Evolutionary conservation across 2,797 vertebrate genomes (phyloP), one percentile per base, ranked within the genome.

Genomic region (Hippocampus kuda): DNA sequence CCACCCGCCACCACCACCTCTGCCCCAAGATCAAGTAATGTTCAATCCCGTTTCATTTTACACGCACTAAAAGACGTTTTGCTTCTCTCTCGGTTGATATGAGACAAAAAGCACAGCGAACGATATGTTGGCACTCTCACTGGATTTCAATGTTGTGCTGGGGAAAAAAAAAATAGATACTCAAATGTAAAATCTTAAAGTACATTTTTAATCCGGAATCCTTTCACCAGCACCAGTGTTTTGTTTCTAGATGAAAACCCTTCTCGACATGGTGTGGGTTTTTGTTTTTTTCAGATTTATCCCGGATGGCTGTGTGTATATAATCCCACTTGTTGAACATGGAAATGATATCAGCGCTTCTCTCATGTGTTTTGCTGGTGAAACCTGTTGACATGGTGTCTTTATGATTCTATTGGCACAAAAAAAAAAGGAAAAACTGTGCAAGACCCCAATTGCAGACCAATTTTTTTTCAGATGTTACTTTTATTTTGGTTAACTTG

Each of bases 51-150:
- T 75, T 57, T 68, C 70, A 79, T 68, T 62, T 77, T 77, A 71
- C 75, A 71, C 68, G 34, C 71, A 79, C 74, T 75, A 61, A 72
- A 74, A 57, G 66, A 76, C 82, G 81, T 26, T 82, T 83, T 80
- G 73, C 80, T 86, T 80, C 71, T 67, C 68, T 70, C 79, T 82
- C 72, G 54, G 54, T 84, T 82, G 66, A 79, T 85, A 83, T 81
- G 69, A 77, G 81, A 88, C 78, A 86, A 84, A 80, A 89, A 87
- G 84, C 86, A 38, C 87, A 88, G 82, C 77, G 81, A 77, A 84
- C 76, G 68, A 80, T 69, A 77, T 84, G 76, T 83, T 83, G 79
- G 85, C 81, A 87, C 86, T 79, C 84, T 6, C 84, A 88, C 83
- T 83, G 71, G 82, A 83, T 84, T 87, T 84, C 68, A 77, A 76